These are phyloP conservation scores for Dinocampus coccinellae DNA, from an alignment of 2,888 invertebrate species.

Conservation along the genomic window DNA sequence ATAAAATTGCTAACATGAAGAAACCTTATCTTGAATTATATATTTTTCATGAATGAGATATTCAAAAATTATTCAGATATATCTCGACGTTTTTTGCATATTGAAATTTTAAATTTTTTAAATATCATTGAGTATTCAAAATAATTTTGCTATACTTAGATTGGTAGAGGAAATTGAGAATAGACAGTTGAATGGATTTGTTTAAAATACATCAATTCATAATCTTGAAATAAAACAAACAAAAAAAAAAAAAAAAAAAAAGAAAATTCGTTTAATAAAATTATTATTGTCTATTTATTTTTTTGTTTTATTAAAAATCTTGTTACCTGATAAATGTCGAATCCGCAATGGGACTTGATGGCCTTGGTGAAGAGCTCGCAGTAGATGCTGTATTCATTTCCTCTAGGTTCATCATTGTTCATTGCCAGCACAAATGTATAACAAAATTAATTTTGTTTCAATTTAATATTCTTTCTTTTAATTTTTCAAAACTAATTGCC, in stretches of 20 bases:
- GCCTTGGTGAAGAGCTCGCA: conserved; percentile 66
- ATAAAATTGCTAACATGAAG: no score
- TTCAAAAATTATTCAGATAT: no score
- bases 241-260: no score
- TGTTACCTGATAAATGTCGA: conserved; percentile 67
- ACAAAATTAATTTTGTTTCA: background rate
- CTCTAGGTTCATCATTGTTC: conserved; percentile 68
- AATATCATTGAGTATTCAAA: background rate
- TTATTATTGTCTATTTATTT: no score
- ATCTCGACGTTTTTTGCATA: no score
- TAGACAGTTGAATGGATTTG: background rate
- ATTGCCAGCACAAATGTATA: conserved; percentile 52
- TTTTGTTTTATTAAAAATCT: background rate
- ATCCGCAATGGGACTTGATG: conserved; percentile 66
- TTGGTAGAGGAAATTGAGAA: background rate
- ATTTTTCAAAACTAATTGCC: background rate
- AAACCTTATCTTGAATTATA: no score
- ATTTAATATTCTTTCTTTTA: background rate
- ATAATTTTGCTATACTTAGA: background rate
- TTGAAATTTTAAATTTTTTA: no score
- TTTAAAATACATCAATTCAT: no score
- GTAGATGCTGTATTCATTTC: conserved; percentile 66
- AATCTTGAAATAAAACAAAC: no score
- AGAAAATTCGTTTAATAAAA: background rate
- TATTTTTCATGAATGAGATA: no score